A percentile compares a stretch with the other conserved stretches of the same genome.
phyloP scores from a whole-genome alignment of 2,113 vertebrate genomes.

The Ceratotherium simum region DNA sequence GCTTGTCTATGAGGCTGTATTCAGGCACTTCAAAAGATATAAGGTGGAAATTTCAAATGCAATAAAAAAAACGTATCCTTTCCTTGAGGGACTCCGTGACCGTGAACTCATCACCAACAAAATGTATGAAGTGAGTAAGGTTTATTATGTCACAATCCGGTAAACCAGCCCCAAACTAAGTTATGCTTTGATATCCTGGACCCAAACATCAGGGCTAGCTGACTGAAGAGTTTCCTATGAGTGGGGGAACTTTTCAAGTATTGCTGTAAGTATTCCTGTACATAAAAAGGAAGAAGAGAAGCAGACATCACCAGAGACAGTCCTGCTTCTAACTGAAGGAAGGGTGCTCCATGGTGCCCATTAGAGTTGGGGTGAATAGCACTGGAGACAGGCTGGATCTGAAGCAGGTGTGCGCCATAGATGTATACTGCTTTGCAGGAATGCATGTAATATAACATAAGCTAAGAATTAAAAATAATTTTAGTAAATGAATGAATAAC shows the following conservation, averaged over 20 bases:
- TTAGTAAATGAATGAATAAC: neutral
- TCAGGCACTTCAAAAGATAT: neutral
- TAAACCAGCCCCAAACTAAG: neutral
- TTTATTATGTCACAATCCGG: neutral
- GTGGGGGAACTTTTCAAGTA: neutral
- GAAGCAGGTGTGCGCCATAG: neutral
- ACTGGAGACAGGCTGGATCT: neutral
- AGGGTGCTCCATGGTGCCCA: rapidly evolving
- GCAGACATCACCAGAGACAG: neutral
- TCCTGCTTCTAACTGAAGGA: neutral
- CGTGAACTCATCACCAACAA: slow-evolving; percentile 45
- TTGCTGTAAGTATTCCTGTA: neutral
- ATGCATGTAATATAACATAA: neutral
- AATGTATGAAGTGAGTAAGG: slow-evolving; percentile 68
- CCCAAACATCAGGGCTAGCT: neutral
- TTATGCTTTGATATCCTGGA: neutral
- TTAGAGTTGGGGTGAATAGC: neutral
- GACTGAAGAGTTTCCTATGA: neutral
- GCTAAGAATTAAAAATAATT: neutral
- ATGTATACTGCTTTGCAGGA: neutral
- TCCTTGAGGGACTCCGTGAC: slow-evolving; percentile 70
- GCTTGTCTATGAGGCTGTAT: rapidly evolving
- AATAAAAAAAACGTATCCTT: slow-evolving; percentile 71
- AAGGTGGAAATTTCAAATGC: slow-evolving; percentile 64
- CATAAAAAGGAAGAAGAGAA: neutral